Evolutionary conservation across 2,888 invertebrate genomes (phyloP), one percentile per base, ranked within the genome.

Genomic region (Polydrusus cervinus): DNA sequence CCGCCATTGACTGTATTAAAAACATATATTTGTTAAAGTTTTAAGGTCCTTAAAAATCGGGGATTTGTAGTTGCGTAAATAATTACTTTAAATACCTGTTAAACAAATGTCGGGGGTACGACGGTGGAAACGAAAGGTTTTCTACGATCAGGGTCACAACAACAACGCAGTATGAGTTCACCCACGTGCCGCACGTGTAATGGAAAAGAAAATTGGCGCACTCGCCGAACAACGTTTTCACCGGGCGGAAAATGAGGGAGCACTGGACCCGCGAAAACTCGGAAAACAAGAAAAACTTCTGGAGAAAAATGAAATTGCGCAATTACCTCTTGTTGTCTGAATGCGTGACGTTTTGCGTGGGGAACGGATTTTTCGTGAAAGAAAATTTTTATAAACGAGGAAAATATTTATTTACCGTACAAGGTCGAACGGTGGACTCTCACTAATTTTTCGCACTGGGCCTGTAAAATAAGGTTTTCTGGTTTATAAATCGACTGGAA

Each of bases 181-280:
- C 30, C 49, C 64, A 64, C 64, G 49, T 45, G 49, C n/a, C n/a
- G 47, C 49, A 64, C 47, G 30, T 47, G 34, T 20, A 53, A 38
- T 18, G 51, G 13, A 53, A 11, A 20, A 25, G 51, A n/a, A 40
- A 25, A 20, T 38, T 40, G 8, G 51, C 38, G 66, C 53, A 25
- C 49, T 34, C 53, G 16, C 57, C 38, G 13, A 65, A 51, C 14
- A 8, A 49, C 25, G 25, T 47, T 55, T 61, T 11, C 16, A 47
- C 40, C 18, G 34, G 25, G 30, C 18, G 60, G 25, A 61, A 61
- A 69, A 60, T 49, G n/a, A 49, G 61, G 61, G 61, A 70, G 70
- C 70, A 70, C 70, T 70, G 70, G 61, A 70, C 66, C 38, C 66
- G 66, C 66, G 40, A 66, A 66, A 66, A 38, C 38, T 66, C 51